phyloP scores from a whole-genome alignment of 1,140 invertebrate species.

The Agraylea sexmaculata region DNA sequence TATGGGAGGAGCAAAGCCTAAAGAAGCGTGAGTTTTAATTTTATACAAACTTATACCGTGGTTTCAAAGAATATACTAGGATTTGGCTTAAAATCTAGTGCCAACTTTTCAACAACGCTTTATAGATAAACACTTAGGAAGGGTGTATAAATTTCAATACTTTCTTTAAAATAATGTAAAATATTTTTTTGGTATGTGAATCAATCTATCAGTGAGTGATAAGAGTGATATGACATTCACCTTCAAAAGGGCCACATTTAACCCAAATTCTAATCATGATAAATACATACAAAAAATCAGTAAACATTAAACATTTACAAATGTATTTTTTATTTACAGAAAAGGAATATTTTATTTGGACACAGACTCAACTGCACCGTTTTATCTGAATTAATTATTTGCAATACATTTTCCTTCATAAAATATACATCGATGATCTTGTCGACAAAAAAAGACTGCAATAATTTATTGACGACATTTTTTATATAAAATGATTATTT shows the following conservation, averaged over 20 bases:
- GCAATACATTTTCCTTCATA: not conserved
- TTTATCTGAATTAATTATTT: constrained; percentile 1
- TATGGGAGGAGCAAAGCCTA: constrained; percentile 25
- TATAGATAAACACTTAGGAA: no score
- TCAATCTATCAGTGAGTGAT: no score
- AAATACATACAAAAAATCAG: not conserved
- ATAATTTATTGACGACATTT: not conserved
- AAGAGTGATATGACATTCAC: no score
- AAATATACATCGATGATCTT: not conserved
- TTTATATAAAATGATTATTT: constrained; percentile 1
- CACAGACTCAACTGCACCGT: constrained; percentile 13
- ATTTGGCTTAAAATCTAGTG: no score
- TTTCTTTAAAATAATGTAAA: no score
- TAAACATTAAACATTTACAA: not conserved
- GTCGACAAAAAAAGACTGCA: not conserved
- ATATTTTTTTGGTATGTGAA: no score
- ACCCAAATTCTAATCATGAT: not conserved
- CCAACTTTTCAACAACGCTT: no score
- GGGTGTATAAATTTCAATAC: no score
- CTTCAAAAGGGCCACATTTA: no score
- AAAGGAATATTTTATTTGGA: constrained; percentile 13
- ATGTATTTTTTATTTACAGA: constrained; percentile 12
- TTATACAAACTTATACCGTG: no score
- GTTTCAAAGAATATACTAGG: no score
- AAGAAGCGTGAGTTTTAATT: constrained; percentile 16